A percentile compares a stretch with the other conserved stretches of the same genome.
These are phyloP conservation scores for Labia minor DNA, from an alignment of 2,888 invertebrate species.

Conservation along the genomic window DNA sequence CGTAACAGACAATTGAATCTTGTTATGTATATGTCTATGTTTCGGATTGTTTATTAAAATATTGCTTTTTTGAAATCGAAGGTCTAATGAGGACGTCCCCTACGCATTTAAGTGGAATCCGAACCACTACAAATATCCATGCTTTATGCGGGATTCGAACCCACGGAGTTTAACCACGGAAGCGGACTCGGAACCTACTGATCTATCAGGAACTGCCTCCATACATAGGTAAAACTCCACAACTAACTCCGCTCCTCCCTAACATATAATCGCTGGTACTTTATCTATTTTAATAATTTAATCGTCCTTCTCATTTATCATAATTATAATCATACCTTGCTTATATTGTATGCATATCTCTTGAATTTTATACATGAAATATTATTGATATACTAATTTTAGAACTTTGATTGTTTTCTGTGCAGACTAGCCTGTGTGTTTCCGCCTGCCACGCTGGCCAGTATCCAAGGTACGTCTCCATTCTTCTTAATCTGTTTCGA, in stretches of 20 bases:
- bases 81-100: neutral
- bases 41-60: neutral
- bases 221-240: neutral
- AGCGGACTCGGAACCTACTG: neutral
- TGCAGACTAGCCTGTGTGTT: constrained; percentile 70
- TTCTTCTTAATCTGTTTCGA: neutral
- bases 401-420: constrained; percentile 35
- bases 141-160: constrained; percentile 13
- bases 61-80: constrained; percentile 4
- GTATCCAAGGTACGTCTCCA: constrained; percentile 56
- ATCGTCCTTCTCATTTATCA: too few relatives aligned
- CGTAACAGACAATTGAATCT: too few relatives aligned
- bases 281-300: too few relatives aligned
- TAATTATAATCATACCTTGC: too few relatives aligned
- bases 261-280: too few relatives aligned
- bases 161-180: neutral
- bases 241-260: too few relatives aligned
- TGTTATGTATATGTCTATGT: too few relatives aligned
- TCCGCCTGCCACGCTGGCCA: constrained; percentile 66
- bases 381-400: too few relatives aligned
- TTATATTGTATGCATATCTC: too few relatives aligned
- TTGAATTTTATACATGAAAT: too few relatives aligned
- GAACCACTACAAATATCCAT: constrained; percentile 8
- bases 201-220: neutral
- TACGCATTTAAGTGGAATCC: constrained; percentile 6